Evolutionary conservation across 2,797 vertebrate species (phyloP).

Genomic region (Squalus acanthias): DNA sequence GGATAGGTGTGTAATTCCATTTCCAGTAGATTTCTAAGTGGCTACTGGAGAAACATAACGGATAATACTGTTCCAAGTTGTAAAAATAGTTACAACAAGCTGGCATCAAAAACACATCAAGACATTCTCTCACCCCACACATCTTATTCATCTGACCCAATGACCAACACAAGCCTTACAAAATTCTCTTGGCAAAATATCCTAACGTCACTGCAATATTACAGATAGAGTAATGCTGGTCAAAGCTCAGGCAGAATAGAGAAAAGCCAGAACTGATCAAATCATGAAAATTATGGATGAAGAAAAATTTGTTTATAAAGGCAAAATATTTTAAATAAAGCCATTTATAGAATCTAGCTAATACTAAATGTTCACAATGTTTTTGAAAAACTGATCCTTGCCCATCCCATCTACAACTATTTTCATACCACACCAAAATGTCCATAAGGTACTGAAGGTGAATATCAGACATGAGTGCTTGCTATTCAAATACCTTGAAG

Average conservation of each 20-base stretch:
- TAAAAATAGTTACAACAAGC: background rate
- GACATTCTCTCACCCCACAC: background rate
- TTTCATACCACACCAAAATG: background rate
- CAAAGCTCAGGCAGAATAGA: background rate
- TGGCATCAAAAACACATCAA: background rate
- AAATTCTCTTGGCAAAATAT: background rate
- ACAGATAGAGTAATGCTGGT: background rate
- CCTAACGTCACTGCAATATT: too few species aligned
- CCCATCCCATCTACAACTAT: background rate
- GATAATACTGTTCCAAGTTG: background rate
- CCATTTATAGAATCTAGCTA: background rate
- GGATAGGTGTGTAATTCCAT: background rate
- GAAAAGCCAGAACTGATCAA: background rate
- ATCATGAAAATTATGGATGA: background rate
- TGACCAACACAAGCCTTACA: background rate
- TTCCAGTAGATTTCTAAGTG: background rate
- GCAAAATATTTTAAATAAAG: background rate
- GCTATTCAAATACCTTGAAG: background rate
- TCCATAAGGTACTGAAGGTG: background rate
- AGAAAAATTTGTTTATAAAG: background rate
- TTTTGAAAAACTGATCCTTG: background rate
- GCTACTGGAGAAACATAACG: background rate
- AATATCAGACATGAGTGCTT: background rate
- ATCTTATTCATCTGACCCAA: background rate
- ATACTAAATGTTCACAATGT: background rate